Evolutionary conservation across 2,113 vertebrate genomes (phyloP).

Genomic region (Tenrec ecaudatus): DNA sequence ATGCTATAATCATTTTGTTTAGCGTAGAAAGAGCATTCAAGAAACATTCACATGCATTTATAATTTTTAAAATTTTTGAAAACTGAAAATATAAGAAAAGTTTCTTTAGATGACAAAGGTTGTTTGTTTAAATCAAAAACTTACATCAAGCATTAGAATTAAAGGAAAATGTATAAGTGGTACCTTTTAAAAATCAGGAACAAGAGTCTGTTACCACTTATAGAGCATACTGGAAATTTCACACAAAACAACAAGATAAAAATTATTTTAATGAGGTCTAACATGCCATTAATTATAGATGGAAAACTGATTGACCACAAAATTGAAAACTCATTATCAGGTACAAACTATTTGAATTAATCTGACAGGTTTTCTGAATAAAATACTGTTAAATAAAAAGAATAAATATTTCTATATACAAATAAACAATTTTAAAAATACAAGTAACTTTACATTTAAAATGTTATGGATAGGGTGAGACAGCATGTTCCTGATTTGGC

Average conservation of each 20-base stretch:
- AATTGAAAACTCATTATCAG: background rate
- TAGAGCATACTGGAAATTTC: background rate
- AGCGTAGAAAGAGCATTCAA: background rate
- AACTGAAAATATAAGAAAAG: background rate
- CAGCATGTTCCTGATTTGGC: background rate
- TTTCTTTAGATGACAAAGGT: background rate
- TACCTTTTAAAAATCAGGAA: background rate
- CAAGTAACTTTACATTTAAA: background rate
- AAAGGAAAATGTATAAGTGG: background rate
- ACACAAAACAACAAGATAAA: background rate
- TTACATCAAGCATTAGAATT: background rate
- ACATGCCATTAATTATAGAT: background rate
- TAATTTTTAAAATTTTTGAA: background rate
- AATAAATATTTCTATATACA: background rate
- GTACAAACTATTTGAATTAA: background rate
- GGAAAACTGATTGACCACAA: background rate
- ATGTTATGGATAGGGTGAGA: background rate
- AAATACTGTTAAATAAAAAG: background rate
- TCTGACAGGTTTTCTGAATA: background rate
- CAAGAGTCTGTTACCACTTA: background rate
- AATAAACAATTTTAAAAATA: background rate
- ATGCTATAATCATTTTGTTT: background rate
- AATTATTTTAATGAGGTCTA: background rate
- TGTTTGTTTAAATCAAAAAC: background rate
- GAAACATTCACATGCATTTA: background rate